phyloP scores from a whole-genome alignment of 2,888 invertebrate species.

The Blastobasis adustella region DNA sequence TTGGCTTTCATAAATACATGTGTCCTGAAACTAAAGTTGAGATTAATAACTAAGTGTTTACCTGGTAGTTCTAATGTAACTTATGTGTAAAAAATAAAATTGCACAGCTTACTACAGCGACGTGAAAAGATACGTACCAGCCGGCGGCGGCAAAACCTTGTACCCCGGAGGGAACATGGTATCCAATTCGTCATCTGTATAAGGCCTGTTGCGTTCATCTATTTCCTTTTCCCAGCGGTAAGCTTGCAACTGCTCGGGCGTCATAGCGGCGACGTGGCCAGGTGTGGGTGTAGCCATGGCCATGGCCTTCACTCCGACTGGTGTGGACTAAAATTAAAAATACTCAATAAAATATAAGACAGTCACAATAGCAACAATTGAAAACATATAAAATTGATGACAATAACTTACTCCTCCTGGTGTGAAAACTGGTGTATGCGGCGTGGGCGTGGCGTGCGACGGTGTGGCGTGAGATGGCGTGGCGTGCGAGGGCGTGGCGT shows the following conservation, averaged over 20 bases:
- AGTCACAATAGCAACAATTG: background rate
- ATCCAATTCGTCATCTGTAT: constrained; percentile 97
- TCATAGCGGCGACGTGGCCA: constrained; percentile 97
- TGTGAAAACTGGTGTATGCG: constrained; percentile 81
- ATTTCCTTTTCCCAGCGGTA: constrained; percentile 99
- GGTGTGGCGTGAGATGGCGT: constrained; percentile 86
- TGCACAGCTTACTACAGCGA: background rate
- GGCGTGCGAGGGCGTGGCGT: constrained; percentile 81
- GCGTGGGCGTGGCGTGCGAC: constrained; percentile 78
- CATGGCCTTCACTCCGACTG: constrained; percentile 97
- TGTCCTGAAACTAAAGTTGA: constrained; percentile 68
- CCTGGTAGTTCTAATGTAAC: constrained; percentile 24
- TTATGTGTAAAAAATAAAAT: constrained; percentile 16
- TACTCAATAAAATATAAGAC: background rate
- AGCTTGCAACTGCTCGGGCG: constrained; percentile 98
- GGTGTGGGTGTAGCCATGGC: constrained; percentile 98
- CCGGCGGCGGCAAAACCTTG: constrained; percentile 96
- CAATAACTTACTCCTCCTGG: constrained; percentile 80
- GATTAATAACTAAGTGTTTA: constrained; percentile 60
- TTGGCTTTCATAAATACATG: constrained; percentile 56
- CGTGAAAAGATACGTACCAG: constrained; percentile 71
- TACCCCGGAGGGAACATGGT: constrained; percentile 98
- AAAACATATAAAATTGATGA: background rate
- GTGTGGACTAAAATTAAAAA: constrained; percentile 74
- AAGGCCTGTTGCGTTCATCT: constrained; percentile 96